Percentiles rank a stretch among this genome's conserved stretches.
phyloP scores from a whole-genome alignment of 2,888 invertebrate species.

The Dione vanillae region DNA sequence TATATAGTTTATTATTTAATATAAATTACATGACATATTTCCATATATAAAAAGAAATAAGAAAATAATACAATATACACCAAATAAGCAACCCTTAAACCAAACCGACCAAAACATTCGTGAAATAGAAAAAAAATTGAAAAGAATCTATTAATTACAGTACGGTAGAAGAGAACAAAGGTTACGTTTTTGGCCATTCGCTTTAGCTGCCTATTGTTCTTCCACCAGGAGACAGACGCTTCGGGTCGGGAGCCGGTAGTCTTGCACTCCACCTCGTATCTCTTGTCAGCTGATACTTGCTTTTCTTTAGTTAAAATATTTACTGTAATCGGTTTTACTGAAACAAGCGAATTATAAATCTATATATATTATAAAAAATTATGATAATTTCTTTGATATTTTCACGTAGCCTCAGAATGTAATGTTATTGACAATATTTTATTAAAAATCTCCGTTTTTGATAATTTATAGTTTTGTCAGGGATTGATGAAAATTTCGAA shows the following conservation, averaged over 20 bases:
- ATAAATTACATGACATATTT: no score
- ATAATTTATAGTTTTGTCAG: no score
- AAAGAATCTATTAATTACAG: conserved; percentile 73
- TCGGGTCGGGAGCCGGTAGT: conserved; percentile 94
- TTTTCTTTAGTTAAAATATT: conserved; percentile 93
- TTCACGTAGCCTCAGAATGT: no score
- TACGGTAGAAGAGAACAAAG: conserved; percentile 51
- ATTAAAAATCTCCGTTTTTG: no score
- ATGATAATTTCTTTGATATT: no score
- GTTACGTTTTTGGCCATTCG: conserved; percentile 90
- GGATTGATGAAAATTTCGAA: no score
- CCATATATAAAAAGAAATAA: not conserved
- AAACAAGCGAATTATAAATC: no score
- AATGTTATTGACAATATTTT: no score
- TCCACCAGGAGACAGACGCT: conserved; percentile 95
- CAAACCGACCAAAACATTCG: conserved; percentile 16
- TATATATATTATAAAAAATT: no score
- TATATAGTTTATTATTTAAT: no score
- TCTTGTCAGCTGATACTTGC: conserved; percentile 92
- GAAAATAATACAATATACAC: not conserved
- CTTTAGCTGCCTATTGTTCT: conserved; percentile 91
- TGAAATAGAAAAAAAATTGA: conserved; percentile 46
- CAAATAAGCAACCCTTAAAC: not conserved
- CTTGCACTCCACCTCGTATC: conserved; percentile 94
- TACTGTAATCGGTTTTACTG: conserved; percentile 94